Conservation (phyloP, 2,888 invertebrate genomes). For the Ornithoptera alexandrae region DNA sequence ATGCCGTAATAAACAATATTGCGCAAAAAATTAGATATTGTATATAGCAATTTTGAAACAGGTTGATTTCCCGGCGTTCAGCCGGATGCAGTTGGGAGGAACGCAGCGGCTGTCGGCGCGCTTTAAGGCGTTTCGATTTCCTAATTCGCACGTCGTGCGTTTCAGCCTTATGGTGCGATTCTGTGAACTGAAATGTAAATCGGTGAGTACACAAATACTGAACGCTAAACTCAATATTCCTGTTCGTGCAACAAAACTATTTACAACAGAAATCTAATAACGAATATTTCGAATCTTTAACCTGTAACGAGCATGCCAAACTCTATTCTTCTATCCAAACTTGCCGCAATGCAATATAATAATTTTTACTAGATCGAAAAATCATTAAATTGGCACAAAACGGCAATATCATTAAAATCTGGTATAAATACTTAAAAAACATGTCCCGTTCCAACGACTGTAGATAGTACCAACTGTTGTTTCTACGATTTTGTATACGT, state of each 20-base stretch:
- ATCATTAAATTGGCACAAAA: too few species aligned
- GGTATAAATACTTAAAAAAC: too few species aligned
- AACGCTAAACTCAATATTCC: background rate
- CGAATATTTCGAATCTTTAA: too few species aligned
- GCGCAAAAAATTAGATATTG: background rate
- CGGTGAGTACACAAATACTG: constrained; percentile 57
- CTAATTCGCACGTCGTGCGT: constrained; percentile 88
- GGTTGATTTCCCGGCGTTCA: constrained; percentile 80
- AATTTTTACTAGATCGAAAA: too few species aligned
- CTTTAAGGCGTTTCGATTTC: constrained; percentile 93
- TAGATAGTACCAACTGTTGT: background rate
- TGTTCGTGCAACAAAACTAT: background rate
- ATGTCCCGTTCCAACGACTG: background rate
- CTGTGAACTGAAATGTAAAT: constrained; percentile 85
- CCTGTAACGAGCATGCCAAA: too few species aligned
- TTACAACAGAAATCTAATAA: too few species aligned
- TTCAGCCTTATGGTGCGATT: constrained; percentile 91
- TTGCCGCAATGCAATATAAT: too few species aligned
- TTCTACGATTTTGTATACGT: background rate
- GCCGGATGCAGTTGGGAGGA: constrained; percentile 51
- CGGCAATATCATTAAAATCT: too few species aligned
- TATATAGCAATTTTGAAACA: constrained; percentile 32
- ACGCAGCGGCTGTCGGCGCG: constrained; percentile 78
- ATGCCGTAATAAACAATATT: too few species aligned
- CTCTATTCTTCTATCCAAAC: too few species aligned